Evolutionary conservation across 2,113 vertebrate genomes (phyloP), one percentile per base, ranked within the genome.

Genomic region (Spea multiplicata): DNA sequence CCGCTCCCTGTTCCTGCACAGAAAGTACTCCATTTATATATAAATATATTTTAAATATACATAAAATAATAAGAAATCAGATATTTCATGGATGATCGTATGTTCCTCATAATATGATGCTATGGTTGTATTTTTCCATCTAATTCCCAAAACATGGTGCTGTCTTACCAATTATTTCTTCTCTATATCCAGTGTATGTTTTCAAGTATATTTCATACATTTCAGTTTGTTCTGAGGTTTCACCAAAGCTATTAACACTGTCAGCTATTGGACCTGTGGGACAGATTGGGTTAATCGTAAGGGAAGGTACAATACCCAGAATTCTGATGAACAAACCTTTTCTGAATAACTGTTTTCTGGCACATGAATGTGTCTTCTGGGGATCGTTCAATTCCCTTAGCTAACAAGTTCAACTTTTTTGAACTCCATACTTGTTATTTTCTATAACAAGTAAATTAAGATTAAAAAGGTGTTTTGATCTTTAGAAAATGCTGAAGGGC

Each of bases 401-500:
- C 68, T 71, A 78, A 44, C 53, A 61, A 61, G n/a, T 71, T 62
- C n/a, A 69, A 14, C n/a, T 62, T 6, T 71, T 49, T 69, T 68
- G 50, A 62, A 64, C 16, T 14, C 5, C 5, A 30, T 50, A 70
- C 8, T 59, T 73, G 17, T 30, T 13, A 4, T 64, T 44, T 78
- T 30, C 46, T 71, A 59, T 78, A 71, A 71, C 52, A 17, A 45
- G 47, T 52, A 71, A 48, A 71, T 16, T 64, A 64, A 70, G 67
- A 62, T 78, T 78, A 64, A 12, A 62, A 62, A 71, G 50, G 44
- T 65, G 16, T 70, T 77, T 78, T 78, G 67, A 78, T 71, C 53
- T 70, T 52, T 50, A 50, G 3, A 78, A 71, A 78, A 13, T 78
- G 76, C 76, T 71, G 68, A 65, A 71, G 76, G 76, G 75, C 55